Evolutionary conservation across 2,888 invertebrate genomes (phyloP).

Genomic region (Acholoe squamosa): DNA sequence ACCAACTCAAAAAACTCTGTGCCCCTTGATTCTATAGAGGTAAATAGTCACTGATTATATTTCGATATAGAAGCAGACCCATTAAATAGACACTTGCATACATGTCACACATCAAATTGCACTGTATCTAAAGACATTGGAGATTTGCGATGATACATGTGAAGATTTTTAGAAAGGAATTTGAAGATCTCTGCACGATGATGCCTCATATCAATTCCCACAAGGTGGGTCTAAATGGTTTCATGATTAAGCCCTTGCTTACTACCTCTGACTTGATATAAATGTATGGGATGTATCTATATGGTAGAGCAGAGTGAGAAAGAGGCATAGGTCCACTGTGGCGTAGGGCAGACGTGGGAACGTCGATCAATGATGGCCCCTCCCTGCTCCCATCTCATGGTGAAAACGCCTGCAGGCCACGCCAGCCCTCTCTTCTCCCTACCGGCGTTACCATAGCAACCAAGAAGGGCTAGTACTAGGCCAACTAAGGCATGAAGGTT

Average conservation of each 20-base stretch:
- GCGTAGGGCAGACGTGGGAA: neutral
- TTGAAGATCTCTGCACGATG: no score
- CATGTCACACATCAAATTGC: no score
- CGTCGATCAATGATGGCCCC: slow-evolving; percentile 44
- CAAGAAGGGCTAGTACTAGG: slow-evolving; percentile 55
- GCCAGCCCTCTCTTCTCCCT: slow-evolving; percentile 3
- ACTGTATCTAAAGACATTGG: no score
- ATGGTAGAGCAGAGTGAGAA: neutral
- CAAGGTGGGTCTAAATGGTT: no score
- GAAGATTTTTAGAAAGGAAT: no score
- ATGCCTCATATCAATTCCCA: no score
- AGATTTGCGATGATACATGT: no score
- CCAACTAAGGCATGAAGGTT: slow-evolving; percentile 39
- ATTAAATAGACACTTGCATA: no score
- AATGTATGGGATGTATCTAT: neutral
- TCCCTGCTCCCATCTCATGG: slow-evolving; percentile 42
- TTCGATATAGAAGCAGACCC: no score
- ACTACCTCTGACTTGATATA: neutral
- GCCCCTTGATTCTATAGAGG: neutral
- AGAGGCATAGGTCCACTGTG: neutral
- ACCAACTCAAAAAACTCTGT: neutral
- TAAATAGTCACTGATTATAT: no score
- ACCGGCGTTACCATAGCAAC: slow-evolving; percentile 40
- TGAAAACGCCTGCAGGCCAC: slow-evolving; percentile 26
- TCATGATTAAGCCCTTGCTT: neutral